phyloP scores from a whole-genome alignment of 1,140 invertebrate species.

The Drosophila carrolli region DNA sequence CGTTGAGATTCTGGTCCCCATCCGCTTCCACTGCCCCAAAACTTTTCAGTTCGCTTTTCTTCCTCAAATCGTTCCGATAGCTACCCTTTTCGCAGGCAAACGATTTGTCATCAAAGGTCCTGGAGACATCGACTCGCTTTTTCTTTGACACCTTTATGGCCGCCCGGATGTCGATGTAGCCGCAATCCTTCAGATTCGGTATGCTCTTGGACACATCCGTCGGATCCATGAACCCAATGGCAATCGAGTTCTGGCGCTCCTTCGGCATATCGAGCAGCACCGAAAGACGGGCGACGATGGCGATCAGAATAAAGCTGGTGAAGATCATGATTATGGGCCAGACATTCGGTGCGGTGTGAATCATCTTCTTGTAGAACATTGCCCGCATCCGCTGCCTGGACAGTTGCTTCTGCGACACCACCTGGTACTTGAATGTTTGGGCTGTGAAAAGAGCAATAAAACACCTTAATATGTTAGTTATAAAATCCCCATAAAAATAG shows the following conservation, averaged over 20 bases:
- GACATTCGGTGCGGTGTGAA: constrained; percentile 67
- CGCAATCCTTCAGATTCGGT: constrained; percentile 49
- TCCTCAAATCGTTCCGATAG: constrained; percentile 27
- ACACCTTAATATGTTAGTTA: too few relatives aligned
- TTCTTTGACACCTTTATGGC: not conserved
- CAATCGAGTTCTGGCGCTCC: constrained; percentile 34
- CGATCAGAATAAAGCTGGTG: constrained; percentile 56
- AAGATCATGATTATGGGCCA: constrained; percentile 72
- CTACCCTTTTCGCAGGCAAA: constrained; percentile 43
- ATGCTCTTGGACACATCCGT: not conserved
- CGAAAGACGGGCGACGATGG: constrained; percentile 41
- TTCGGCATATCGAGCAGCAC: constrained; percentile 37
- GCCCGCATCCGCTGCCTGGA: constrained; percentile 54
- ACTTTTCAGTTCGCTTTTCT: constrained; percentile 9
- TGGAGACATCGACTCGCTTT: not conserved
- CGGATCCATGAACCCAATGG: constrained; percentile 27
- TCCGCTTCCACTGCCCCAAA: constrained; percentile 53
- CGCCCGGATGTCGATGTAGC: constrained; percentile 50
- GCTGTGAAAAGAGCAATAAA: constrained; percentile 21
- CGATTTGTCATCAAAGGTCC: constrained; percentile 28
- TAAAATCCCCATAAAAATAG: too few relatives aligned
- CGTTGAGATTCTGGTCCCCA: constrained; percentile 11
- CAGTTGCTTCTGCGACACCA: constrained; percentile 57
- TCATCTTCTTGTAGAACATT: constrained; percentile 76
- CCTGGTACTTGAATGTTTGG: constrained; percentile 66